Percentiles rank a stretch among this genome's conserved stretches.
phyloP scores from a whole-genome alignment of 2,888 invertebrate genomes.

The Acrobeloides nanus region DNA sequence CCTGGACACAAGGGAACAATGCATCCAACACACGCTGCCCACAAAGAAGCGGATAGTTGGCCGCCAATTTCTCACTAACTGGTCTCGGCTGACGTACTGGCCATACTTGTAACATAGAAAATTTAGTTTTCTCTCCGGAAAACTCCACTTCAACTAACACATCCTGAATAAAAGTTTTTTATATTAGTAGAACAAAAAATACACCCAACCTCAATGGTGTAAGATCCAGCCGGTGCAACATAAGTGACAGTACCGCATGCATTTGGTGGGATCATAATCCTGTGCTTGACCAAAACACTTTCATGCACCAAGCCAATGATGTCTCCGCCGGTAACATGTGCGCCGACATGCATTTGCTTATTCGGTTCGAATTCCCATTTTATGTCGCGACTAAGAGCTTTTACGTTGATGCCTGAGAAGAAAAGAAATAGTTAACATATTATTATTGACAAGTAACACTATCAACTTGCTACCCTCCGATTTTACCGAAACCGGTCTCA shows the following conservation, averaged over 20 bases:
- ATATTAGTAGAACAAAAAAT: not conserved
- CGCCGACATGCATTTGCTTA: constrained; percentile 67
- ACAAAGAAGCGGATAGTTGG: constrained; percentile 93
- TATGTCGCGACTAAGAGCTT: constrained; percentile 71
- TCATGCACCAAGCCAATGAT: constrained; percentile 90
- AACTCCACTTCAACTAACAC: constrained; percentile 95
- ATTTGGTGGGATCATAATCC: constrained; percentile 84
- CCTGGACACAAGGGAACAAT: constrained; percentile 77
- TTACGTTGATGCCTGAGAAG: constrained; percentile 68
- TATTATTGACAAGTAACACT: not conserved
- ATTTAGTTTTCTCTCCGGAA: constrained; percentile 83
- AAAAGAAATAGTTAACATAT: not conserved
- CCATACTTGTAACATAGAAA: constrained; percentile 98
- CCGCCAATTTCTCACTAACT: constrained; percentile 90
- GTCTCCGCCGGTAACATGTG: constrained; percentile 97
- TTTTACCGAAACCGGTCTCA: no score
- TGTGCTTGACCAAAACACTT: constrained; percentile 93
- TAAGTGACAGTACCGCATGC: constrained; percentile 93
- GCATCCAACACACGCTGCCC: constrained; percentile 97
- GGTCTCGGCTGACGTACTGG: constrained; percentile 96
- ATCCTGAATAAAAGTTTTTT: constrained; percentile 63
- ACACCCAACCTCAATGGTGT: constrained; percentile 74
- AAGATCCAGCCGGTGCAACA: constrained; percentile 84
- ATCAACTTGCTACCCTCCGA: no score
- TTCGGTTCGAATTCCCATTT: constrained; percentile 85